These are phyloP conservation scores for Chironomus riparius DNA, from an alignment of 2,888 invertebrate species.

Conservation along the genomic window DNA sequence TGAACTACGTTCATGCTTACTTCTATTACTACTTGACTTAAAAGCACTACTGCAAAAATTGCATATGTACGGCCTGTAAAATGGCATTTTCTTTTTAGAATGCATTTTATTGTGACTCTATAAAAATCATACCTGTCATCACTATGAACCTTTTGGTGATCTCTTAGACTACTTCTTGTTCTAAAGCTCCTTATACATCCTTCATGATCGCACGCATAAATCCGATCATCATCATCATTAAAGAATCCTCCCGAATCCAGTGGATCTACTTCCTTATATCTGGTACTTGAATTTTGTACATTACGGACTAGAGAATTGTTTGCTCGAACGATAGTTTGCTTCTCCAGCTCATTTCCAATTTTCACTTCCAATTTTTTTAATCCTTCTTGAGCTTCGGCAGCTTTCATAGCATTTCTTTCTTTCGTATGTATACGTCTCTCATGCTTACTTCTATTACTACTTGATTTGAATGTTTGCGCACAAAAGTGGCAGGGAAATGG, in stretches of 20 bases:
- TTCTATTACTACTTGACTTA: constrained; percentile 14
- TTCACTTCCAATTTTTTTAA: not conserved
- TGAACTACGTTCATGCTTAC: constrained; percentile 6
- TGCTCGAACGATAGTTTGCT: not conserved
- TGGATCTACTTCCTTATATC: not conserved
- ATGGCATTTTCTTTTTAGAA: not conserved
- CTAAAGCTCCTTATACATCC: constrained; percentile 13
- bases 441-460: constrained; percentile 7
- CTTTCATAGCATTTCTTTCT: constrained; percentile 1
- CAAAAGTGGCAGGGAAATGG: constrained; percentile 17
- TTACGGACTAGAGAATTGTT: not conserved
- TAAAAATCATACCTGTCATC: not conserved
- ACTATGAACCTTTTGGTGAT: constrained; percentile 16
- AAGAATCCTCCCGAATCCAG: not conserved
- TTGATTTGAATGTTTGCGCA: constrained; percentile 10
- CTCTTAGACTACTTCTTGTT: constrained; percentile 11
- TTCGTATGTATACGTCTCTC: constrained; percentile 3
- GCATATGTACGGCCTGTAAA: constrained; percentile 1
- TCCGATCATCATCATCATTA: not conserved
- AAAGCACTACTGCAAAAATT: constrained; percentile 11
- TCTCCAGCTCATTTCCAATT: no score
- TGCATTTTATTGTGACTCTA: no score
- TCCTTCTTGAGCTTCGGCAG: not conserved
- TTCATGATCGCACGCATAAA: not conserved
- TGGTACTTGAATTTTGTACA: not conserved